phyloP scores from a whole-genome alignment of 1,140 invertebrate genomes.

The Dolichoris vasculosae region DNA sequence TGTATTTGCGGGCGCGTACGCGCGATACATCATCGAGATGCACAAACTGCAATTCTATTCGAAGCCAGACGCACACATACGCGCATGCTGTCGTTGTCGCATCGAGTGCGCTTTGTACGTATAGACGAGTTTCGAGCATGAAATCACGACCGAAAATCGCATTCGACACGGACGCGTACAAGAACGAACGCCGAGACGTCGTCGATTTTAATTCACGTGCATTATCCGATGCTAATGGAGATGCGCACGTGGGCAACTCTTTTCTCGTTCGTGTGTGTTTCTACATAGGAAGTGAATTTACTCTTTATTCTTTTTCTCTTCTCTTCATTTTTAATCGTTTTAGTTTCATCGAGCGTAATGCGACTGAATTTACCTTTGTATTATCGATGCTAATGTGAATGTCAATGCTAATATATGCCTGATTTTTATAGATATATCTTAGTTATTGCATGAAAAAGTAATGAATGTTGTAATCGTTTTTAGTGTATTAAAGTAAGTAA shows the following conservation, averaged over 20 bases:
- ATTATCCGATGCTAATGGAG: slow-evolving; percentile 4
- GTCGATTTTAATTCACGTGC: background rate
- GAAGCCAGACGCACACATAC: background rate
- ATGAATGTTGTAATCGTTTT: background rate
- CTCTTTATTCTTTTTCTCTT: background rate
- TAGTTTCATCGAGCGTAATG: background rate
- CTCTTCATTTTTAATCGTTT: slow-evolving; percentile 4
- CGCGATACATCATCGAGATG: too few species aligned
- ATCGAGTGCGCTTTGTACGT: background rate
- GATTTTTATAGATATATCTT: background rate
- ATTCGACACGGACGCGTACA: slow-evolving; percentile 2
- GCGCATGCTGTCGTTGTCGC: background rate
- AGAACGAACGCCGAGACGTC: background rate
- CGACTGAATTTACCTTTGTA: background rate
- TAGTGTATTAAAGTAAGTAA: background rate
- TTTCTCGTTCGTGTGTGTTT: background rate
- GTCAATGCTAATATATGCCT: background rate
- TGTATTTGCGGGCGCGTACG: too few species aligned
- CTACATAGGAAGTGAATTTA: background rate
- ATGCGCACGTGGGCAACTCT: background rate
- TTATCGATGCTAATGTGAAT: background rate
- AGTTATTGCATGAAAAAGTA: background rate
- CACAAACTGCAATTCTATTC: slow-evolving; percentile 12
- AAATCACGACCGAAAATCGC: slow-evolving; percentile 18
- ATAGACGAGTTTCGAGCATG: background rate